Evolutionary conservation across 2,113 vertebrate genomes (phyloP).

Genomic region (Micronycteris hirsuta): DNA sequence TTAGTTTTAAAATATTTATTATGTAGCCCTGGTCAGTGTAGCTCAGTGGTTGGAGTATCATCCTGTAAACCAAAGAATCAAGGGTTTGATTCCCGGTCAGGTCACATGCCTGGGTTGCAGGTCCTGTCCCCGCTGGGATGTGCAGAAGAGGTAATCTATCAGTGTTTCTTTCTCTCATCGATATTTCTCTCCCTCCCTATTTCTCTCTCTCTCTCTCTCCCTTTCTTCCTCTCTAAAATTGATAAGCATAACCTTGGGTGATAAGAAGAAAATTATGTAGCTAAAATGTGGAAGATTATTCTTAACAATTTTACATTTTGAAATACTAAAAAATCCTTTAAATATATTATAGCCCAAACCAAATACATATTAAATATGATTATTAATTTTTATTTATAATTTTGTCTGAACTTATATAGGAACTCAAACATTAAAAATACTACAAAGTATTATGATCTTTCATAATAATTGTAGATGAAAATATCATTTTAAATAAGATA

Average conservation of each 20-base stretch:
- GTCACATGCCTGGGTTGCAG: too few relatives aligned
- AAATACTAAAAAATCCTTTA: conserved; percentile 7
- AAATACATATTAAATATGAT: not conserved
- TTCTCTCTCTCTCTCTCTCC: too few relatives aligned
- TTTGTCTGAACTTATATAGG: not conserved
- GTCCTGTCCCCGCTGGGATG: too few relatives aligned
- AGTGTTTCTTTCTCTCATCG: too few relatives aligned
- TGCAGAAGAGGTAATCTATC: too few relatives aligned
- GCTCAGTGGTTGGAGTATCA: too few relatives aligned
- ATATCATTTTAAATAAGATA: not conserved
- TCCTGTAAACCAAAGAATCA: too few relatives aligned
- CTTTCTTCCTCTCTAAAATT: too few relatives aligned
- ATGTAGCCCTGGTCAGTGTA: too few relatives aligned
- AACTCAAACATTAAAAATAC: not conserved
- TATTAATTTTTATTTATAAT: not conserved
- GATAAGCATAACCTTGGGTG: too few relatives aligned
- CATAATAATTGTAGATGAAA: not conserved
- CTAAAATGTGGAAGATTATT: not conserved
- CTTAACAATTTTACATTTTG: not conserved
- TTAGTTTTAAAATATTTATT: not conserved
- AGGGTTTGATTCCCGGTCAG: too few relatives aligned
- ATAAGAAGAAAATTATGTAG: not conserved
- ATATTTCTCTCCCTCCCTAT: too few relatives aligned
- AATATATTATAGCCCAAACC: not conserved
- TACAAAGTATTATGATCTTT: not conserved